These are phyloP conservation scores for Eublepharis macularius DNA, from an alignment of 2,113 vertebrate genomes.

Conservation along the genomic window DNA sequence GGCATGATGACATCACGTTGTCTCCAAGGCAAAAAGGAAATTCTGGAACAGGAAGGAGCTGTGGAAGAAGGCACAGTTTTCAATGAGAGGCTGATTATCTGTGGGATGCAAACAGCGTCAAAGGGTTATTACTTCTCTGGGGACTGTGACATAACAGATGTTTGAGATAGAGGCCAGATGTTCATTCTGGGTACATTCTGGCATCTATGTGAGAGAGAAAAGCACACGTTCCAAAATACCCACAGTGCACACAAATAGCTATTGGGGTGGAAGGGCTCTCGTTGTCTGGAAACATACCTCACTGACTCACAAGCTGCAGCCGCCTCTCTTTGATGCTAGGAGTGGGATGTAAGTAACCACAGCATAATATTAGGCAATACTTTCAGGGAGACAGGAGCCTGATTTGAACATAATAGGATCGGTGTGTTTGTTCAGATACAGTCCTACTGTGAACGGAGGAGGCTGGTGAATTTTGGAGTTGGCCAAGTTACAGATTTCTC, in stretches of 20 bases:
- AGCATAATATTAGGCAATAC: neutral
- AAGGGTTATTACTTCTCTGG: conserved; percentile 20
- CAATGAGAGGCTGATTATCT: conserved; percentile 24
- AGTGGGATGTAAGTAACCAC: neutral
- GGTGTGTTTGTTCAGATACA: neutral
- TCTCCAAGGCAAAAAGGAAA: conserved; percentile 5
- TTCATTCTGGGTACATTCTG: conserved; percentile 17
- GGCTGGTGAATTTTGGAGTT: neutral
- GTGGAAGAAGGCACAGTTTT: neutral
- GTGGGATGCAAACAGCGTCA: conserved; percentile 14
- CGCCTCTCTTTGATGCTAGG: neutral
- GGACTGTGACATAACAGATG: conserved; percentile 19
- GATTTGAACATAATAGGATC: neutral
- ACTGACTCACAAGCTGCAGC: neutral
- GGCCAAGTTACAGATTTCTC: neutral
- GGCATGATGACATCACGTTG: neutral
- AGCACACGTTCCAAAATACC: neutral
- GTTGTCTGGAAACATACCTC: neutral
- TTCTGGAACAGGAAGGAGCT: neutral
- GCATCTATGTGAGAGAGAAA: neutral
- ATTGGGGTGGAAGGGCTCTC: conserved; percentile 13
- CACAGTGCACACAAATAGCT: neutral
- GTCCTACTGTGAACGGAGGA: neutral
- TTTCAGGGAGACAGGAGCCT: neutral
- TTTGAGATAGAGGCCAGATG: conserved; percentile 28